These are phyloP conservation scores for Loxodonta africana DNA, from an alignment of 2,113 vertebrate species.

Conservation along the genomic window DNA sequence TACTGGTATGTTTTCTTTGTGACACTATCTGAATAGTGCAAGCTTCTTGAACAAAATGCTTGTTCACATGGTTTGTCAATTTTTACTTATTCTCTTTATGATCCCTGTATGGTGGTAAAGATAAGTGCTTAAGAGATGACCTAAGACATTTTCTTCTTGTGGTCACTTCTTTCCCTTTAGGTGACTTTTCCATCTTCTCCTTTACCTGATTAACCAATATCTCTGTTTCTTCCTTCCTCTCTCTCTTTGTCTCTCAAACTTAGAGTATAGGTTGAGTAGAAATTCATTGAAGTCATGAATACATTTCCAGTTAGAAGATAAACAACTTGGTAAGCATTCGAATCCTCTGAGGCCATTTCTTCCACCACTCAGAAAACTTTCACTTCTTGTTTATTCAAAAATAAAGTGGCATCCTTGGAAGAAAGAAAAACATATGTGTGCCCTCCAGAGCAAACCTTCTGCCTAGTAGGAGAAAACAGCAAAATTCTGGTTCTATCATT, in stretches of 20 bases:
- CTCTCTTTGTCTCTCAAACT: neutral
- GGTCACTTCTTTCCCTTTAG: neutral
- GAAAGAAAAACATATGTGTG: slow-evolving; percentile 64
- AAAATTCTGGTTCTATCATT: slow-evolving; percentile 65
- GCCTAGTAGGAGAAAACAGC: slow-evolving; percentile 49
- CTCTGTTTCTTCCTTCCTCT: neutral
- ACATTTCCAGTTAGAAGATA: slow-evolving; percentile 56
- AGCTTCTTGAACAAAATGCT: neutral
- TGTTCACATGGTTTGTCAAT: neutral
- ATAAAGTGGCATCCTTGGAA: slow-evolving; percentile 68
- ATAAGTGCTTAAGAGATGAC: neutral
- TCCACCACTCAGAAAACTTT: slow-evolving; percentile 64
- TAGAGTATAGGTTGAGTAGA: slow-evolving; percentile 15
- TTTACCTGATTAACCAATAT: neutral
- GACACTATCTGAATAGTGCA: neutral
- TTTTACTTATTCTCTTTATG: slow-evolving; percentile 14
- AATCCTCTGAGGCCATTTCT: slow-evolving; percentile 56
- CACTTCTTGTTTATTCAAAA: slow-evolving; percentile 74
- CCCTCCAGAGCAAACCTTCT: slow-evolving; percentile 58
- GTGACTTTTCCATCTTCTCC: neutral
- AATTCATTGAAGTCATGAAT: slow-evolving; percentile 34
- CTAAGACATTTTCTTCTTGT: neutral
- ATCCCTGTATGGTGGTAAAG: neutral
- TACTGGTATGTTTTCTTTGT: neutral
- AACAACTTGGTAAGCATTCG: slow-evolving; percentile 54